Conservation (phyloP, 1,140 invertebrate genomes). For the Panagrolaimus sp. region DNA sequence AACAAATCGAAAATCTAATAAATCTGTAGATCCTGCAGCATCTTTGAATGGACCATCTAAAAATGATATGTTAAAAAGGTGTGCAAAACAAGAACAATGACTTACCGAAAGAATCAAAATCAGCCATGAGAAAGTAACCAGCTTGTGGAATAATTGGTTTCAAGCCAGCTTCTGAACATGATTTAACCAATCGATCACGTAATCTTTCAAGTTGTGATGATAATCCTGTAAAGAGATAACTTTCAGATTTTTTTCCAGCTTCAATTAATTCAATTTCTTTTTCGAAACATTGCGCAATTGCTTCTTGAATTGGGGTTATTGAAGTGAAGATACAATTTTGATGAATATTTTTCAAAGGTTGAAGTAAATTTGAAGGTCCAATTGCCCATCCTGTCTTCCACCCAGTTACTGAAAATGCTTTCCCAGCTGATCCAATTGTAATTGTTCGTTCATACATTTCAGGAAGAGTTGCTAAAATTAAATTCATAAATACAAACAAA, state of each 20-base stretch:
- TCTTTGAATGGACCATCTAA: slow-evolving; percentile 46
- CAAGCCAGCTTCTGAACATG: slow-evolving; percentile 74
- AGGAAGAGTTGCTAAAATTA: slow-evolving; percentile 73
- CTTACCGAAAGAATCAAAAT: slow-evolving; percentile 73
- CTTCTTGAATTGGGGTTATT: slow-evolving; percentile 78
- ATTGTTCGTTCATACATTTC: slow-evolving; percentile 96
- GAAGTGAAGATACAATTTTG: slow-evolving; percentile 90
- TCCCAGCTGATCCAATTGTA: slow-evolving; percentile 92
- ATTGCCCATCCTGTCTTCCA: slow-evolving; percentile 86
- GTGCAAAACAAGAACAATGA: slow-evolving; percentile 11
- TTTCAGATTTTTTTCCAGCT: slow-evolving; percentile 66
- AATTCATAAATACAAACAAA: neutral
- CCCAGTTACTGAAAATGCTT: slow-evolving; percentile 93
- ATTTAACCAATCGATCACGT: slow-evolving; percentile 75
- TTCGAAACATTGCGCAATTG: slow-evolving; percentile 81
- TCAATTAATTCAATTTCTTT: slow-evolving; percentile 71
- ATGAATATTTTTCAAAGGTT: slow-evolving; percentile 78
- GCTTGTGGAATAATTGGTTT: slow-evolving; percentile 85
- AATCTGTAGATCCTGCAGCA: slow-evolving; percentile 55
- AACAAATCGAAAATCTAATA: slow-evolving; percentile 82
- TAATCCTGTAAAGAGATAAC: slow-evolving; percentile 75
- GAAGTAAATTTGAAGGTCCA: slow-evolving; percentile 74
- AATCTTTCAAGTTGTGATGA: slow-evolving; percentile 75
- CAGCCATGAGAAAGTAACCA: slow-evolving; percentile 91
- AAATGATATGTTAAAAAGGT: slow-evolving; percentile 1